Evolutionary conservation across 2,888 invertebrate species (phyloP).

Genomic region (Drosophila pseudotakahashii): DNA sequence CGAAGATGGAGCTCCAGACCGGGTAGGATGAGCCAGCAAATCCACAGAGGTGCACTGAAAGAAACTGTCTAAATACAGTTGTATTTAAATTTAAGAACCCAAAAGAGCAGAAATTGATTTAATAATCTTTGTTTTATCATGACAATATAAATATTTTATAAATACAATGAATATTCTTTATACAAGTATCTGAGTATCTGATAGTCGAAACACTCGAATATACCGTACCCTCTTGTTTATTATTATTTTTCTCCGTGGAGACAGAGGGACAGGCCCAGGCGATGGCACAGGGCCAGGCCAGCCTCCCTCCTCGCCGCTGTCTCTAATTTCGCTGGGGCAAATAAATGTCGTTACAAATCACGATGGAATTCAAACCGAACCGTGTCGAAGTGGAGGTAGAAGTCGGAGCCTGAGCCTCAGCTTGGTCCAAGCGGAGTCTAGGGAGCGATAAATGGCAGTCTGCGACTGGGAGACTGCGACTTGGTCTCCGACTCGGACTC

Average conservation of each 20-base stretch:
- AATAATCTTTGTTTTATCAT: no score
- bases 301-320: slow-evolving; percentile 47
- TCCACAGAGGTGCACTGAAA: slow-evolving; percentile 6
- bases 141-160: no score
- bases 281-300: slow-evolving; percentile 33
- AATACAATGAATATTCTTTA: no score
- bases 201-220: no score
- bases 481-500: slow-evolving; percentile 27
- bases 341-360: slow-evolving; percentile 83
- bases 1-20: slow-evolving; percentile 32
- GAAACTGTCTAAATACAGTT: not conserved
- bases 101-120: no score
- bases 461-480: slow-evolving; percentile 28
- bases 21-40: slow-evolving; percentile 47
- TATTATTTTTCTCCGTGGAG: not conserved
- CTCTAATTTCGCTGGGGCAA: slow-evolving; percentile 77
- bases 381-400: slow-evolving; percentile 51
- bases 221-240: no score
- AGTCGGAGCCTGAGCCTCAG: slow-evolving; percentile 16
- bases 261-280: slow-evolving; percentile 11
- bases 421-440: slow-evolving; percentile 65
- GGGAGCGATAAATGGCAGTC: slow-evolving; percentile 78
- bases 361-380: slow-evolving; percentile 77
- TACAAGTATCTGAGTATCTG: no score
- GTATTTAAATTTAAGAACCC: no score